Evolutionary conservation across 2,797 vertebrate species (phyloP).

Genomic region (Intellagama lesueurii): DNA sequence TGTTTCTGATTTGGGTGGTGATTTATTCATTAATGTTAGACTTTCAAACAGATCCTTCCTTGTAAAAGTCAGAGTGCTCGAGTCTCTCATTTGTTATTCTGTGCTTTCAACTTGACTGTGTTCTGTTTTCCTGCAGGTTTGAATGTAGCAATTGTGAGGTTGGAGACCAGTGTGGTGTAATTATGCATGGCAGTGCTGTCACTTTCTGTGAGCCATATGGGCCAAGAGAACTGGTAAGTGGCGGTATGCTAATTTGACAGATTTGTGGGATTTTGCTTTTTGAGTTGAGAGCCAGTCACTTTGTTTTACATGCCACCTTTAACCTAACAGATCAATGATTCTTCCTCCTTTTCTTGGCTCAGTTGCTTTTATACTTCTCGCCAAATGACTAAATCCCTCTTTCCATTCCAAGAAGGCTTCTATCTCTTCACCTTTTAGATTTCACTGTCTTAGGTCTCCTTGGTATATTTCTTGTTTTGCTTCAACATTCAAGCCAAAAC

Average conservation of each 20-base stretch:
- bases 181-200: slow-evolving; percentile 92
- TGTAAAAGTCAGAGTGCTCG: fast-evolving
- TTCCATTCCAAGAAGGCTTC: background rate
- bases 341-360: slow-evolving; percentile 2
- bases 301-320: background rate
- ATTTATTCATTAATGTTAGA: background rate
- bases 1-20: background rate
- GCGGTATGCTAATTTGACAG: background rate
- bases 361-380: background rate
- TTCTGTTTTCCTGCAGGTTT: slow-evolving; percentile 82
- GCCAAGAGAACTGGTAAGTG: slow-evolving; percentile 92
- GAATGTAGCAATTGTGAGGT: slow-evolving; percentile 92
- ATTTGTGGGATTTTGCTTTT: background rate
- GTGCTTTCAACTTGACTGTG: background rate
- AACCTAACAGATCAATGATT: background rate
- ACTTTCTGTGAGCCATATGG: slow-evolving; percentile 96
- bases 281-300: fast-evolving
- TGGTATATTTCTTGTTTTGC: slow-evolving; percentile 24
- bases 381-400: background rate
- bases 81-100: fast-evolving
- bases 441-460: background rate
- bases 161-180: slow-evolving; percentile 91
- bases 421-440: background rate
- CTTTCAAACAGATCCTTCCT: background rate
- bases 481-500: slow-evolving; percentile 38